Evolutionary conservation across 2,888 invertebrate genomes (phyloP).

Genomic region (Neoaliturus tenellus): DNA sequence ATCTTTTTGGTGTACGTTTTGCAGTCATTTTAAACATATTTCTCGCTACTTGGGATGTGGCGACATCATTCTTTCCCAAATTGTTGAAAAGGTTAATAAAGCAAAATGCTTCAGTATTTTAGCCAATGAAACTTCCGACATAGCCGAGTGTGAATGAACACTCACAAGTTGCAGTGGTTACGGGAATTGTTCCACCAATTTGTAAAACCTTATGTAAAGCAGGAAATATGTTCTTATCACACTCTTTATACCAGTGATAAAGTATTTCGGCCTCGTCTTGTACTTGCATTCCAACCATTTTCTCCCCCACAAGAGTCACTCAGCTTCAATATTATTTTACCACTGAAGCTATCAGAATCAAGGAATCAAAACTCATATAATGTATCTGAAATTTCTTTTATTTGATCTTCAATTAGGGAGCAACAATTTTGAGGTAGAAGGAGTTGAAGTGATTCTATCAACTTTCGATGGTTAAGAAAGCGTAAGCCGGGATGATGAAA

Average conservation of each 20-base stretch:
- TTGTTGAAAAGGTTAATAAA: too few relatives aligned
- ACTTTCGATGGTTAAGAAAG: conserved; percentile 31
- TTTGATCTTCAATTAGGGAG: background rate
- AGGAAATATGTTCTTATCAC: too few relatives aligned
- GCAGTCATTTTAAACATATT: too few relatives aligned
- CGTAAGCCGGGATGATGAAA: background rate
- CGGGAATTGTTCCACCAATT: too few relatives aligned
- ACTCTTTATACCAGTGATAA: background rate
- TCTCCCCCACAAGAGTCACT: conserved; percentile 19
- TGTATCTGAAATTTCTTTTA: background rate
- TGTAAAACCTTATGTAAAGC: too few relatives aligned
- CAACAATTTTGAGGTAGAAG: background rate
- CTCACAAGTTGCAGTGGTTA: too few relatives aligned
- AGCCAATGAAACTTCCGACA: too few relatives aligned
- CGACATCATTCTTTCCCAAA: too few relatives aligned
- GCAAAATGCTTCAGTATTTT: too few relatives aligned
- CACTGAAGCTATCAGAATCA: conserved; percentile 5
- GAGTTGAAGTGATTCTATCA: background rate
- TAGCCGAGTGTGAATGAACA: too few relatives aligned
- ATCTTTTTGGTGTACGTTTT: too few relatives aligned
- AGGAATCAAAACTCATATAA: background rate
- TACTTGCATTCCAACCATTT: conserved; percentile 18
- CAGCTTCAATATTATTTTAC: background rate
- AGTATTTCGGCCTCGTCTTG: conserved; percentile 28
- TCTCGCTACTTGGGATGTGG: too few relatives aligned